phyloP scores from a whole-genome alignment of 2,797 vertebrate genomes.

The Platyrinchus mystaceus region DNA sequence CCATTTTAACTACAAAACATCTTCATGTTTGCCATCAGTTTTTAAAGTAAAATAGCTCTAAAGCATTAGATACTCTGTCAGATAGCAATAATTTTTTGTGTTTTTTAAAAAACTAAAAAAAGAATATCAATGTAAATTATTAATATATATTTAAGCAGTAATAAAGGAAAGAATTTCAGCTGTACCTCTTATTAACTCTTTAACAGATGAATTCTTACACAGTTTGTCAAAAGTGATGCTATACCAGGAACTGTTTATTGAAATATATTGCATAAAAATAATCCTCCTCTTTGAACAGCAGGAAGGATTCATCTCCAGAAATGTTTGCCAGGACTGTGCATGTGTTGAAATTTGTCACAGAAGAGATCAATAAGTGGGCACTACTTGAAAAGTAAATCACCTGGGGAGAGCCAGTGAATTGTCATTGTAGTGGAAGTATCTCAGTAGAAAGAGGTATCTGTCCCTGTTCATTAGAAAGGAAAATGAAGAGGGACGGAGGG shows the following conservation, averaged over 20 bases:
- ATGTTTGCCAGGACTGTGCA: conserved; percentile 68
- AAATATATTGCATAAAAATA: conserved; percentile 74
- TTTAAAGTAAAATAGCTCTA: conserved; percentile 14
- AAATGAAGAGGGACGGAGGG: conserved; percentile 60
- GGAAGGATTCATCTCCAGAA: conserved; percentile 77
- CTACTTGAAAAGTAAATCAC: conserved; percentile 80
- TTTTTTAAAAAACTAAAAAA: not conserved
- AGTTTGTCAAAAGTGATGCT: conserved; percentile 67
- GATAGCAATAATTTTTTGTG: not conserved
- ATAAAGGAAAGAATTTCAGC: conserved; percentile 22
- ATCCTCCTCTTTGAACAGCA: conserved; percentile 70
- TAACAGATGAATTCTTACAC: conserved; percentile 18
- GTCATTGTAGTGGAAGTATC: conserved; percentile 74
- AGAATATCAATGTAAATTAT: not conserved
- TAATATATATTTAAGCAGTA: conserved; percentile 22
- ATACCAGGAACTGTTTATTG: conserved; percentile 50
- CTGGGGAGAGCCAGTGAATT: conserved; percentile 72
- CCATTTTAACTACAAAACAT: not conserved
- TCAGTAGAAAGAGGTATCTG: conserved; percentile 65
- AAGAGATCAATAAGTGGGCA: conserved; percentile 78
- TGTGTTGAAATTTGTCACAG: conserved; percentile 79
- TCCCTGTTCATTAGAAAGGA: conserved; percentile 70
- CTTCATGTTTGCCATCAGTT: conserved; percentile 4
- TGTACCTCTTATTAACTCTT: conserved; percentile 32
- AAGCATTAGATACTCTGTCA: not conserved